Evolutionary conservation across 2,888 invertebrate species (phyloP).

Genomic region (Drosophila recens): DNA sequence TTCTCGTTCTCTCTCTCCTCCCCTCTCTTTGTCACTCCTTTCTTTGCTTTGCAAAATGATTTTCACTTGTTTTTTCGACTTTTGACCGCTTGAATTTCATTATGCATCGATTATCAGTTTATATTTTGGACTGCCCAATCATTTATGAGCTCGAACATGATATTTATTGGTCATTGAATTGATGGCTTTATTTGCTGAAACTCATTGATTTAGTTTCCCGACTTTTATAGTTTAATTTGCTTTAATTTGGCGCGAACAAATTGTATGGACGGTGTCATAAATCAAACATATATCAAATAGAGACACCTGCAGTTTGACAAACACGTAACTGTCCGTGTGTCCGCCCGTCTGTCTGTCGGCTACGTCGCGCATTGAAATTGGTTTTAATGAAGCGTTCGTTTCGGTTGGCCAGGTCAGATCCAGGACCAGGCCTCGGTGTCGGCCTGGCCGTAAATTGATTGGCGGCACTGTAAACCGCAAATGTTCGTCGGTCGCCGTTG

Average conservation of each 20-base stretch:
- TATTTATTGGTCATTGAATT: not conserved
- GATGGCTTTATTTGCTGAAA: not conserved
- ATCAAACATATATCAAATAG: constrained; percentile 33
- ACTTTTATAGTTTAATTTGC: constrained; percentile 22
- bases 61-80: constrained; percentile 17
- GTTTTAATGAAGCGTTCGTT: constrained; percentile 72
- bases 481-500: constrained; percentile 31
- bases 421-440: not conserved
- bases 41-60: not conserved
- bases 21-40: not conserved
- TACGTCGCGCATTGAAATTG: constrained; percentile 62
- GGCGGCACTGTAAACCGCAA: constrained; percentile 59
- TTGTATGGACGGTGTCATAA: constrained; percentile 18
- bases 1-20: not conserved
- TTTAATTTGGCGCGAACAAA: constrained; percentile 11
- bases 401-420: constrained; percentile 36
- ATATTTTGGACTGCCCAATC: not conserved
- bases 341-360: constrained; percentile 9
- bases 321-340: constrained; percentile 9
- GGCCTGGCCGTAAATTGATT: constrained; percentile 52
- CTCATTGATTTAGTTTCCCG: constrained; percentile 15
- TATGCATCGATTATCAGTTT: constrained; percentile 1
- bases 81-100: not conserved
- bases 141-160: not conserved
- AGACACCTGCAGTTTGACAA: constrained; percentile 38